A percentile compares a stretch with the other conserved stretches of the same genome.
These are phyloP conservation scores for Meliscaeva auricollis DNA, from an alignment of 2,888 invertebrate species.

Conservation along the genomic window DNA sequence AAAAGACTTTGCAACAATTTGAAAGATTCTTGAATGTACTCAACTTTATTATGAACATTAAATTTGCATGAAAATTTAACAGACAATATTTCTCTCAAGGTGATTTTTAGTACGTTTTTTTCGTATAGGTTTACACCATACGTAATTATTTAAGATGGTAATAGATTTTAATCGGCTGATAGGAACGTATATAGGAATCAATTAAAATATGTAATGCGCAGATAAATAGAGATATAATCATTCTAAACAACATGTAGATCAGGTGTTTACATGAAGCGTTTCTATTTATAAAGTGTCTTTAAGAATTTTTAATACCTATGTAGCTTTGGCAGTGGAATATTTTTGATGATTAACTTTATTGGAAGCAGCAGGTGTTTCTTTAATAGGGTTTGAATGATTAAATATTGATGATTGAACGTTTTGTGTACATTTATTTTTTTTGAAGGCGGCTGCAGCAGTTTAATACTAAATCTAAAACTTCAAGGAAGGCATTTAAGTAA, in stretches of 20 bases:
- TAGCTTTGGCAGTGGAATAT: too few relatives aligned
- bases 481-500: too few relatives aligned
- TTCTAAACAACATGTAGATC: background rate
- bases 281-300: too few relatives aligned
- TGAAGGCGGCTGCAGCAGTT: too few relatives aligned
- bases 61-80: slow-evolving; percentile 41
- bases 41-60: background rate
- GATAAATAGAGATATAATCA: slow-evolving; percentile 11
- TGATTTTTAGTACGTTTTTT: slow-evolving; percentile 8
- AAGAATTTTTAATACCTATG: too few relatives aligned
- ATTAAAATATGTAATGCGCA: slow-evolving; percentile 17
- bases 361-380: too few relatives aligned
- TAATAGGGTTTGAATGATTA: too few relatives aligned
- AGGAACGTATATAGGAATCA: background rate
- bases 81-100: slow-evolving; percentile 39
- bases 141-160: slow-evolving; percentile 2
- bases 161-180: slow-evolving; percentile 5
- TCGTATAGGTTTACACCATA: slow-evolving; percentile 27
- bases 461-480: too few relatives aligned
- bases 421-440: too few relatives aligned
- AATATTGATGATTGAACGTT: too few relatives aligned
- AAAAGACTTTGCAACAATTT: slow-evolving; percentile 11
- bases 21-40: background rate
- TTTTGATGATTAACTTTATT: too few relatives aligned
- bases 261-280: slow-evolving; percentile 1